These are phyloP conservation scores for Amiota communis DNA, from an alignment of 2,888 invertebrate genomes.

Conservation along the genomic window DNA sequence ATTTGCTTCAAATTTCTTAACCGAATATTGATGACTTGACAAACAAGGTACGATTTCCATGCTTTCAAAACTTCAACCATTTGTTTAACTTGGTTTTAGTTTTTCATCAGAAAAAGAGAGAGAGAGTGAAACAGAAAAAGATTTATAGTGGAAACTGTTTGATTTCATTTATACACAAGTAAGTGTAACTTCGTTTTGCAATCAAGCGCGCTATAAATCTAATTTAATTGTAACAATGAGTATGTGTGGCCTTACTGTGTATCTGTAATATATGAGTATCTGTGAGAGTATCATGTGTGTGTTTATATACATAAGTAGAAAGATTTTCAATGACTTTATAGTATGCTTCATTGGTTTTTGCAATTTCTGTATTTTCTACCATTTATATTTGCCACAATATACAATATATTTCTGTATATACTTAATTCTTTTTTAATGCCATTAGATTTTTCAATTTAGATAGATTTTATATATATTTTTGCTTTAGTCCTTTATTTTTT, in stretches of 20 bases:
- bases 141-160: conserved; percentile 25
- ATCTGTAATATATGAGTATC: background rate
- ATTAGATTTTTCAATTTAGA: conserved; percentile 2
- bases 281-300: background rate
- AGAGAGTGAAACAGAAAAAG: too few species aligned
- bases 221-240: conserved; percentile 59
- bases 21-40: conserved; percentile 66
- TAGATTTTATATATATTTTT: conserved; percentile 1
- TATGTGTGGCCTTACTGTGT: conserved; percentile 5
- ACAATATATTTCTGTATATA: background rate
- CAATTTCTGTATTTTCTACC: background rate
- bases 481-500: background rate
- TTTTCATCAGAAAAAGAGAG: background rate
- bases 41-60: conserved; percentile 64
- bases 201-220: conserved; percentile 65
- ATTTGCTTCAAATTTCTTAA: conserved; percentile 29
- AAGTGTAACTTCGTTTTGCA: conserved; percentile 62
- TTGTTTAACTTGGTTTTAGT: conserved; percentile 44
- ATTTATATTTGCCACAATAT: background rate
- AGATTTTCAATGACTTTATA: conserved; percentile 4
- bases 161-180: conserved; percentile 55
- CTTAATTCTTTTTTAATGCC: background rate
- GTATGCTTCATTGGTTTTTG: conserved; percentile 12
- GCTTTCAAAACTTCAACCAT: conserved; percentile 53
- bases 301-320: too few species aligned